Percentiles rank a stretch among this genome's conserved stretches.
Conservation (phyloP, 2,888 invertebrate species). For the Mechanitis mazaeus region DNA sequence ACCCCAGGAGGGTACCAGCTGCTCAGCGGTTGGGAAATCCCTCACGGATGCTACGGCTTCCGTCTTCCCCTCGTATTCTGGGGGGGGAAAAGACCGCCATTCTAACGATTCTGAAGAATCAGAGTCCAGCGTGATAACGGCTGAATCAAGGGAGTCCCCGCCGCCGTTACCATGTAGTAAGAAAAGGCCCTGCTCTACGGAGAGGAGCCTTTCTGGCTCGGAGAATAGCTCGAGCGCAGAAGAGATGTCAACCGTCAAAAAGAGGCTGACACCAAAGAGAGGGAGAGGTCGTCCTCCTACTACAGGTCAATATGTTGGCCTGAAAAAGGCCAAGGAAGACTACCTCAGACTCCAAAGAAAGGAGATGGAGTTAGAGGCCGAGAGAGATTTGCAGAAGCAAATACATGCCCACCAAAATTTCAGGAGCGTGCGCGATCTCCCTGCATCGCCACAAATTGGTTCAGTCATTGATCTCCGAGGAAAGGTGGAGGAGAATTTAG, state of each 20-base stretch:
- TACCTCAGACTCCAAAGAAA: background rate
- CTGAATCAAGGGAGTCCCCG: background rate
- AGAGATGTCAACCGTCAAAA: too few relatives aligned
- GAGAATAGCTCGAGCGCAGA: too few relatives aligned
- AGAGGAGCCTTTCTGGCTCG: too few relatives aligned
- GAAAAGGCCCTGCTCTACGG: too few relatives aligned
- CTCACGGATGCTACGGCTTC: conserved; percentile 3
- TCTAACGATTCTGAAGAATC: background rate
- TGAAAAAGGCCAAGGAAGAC: background rate
- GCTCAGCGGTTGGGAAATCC: conserved; percentile 10
- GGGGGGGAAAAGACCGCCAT: conserved; percentile 5
- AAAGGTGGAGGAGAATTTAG: background rate
- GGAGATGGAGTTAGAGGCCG: background rate
- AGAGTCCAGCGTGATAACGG: background rate
- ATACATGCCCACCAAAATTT: too few relatives aligned
- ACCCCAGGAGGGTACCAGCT: conserved; percentile 13
- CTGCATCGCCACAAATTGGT: background rate
- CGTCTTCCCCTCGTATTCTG: conserved; percentile 11
- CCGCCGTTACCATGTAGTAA: too few relatives aligned
- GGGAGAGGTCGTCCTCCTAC: background rate
- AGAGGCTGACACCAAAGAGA: background rate
- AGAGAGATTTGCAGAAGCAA: background rate
- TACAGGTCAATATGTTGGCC: background rate
- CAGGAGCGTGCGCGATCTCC: background rate
- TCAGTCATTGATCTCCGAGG: background rate